Percentiles rank a stretch among this genome's conserved stretches.
Evolutionary conservation across 1,140 invertebrate genomes (phyloP).

Genomic region (Neodiprion pinetum): DNA sequence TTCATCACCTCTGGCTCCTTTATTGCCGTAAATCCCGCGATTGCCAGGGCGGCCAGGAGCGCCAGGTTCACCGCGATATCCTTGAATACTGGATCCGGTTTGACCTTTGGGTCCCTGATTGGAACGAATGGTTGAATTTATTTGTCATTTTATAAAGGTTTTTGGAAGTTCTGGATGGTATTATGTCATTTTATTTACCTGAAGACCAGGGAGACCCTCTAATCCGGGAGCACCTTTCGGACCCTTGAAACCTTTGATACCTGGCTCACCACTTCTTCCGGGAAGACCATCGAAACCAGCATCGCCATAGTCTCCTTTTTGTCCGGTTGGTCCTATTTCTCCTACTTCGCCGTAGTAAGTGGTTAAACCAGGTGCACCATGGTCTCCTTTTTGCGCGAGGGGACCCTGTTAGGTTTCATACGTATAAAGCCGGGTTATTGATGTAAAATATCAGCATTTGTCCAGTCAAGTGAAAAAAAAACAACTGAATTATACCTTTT

Average conservation of each 20-base stretch:
- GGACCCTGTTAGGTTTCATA: conserved; percentile 38
- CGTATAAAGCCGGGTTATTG: not conserved
- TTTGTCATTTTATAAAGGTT: conserved; percentile 12
- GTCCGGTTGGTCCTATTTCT: conserved; percentile 42
- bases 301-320: conserved; percentile 52
- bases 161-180: not conserved
- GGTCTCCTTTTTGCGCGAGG: conserved; percentile 56
- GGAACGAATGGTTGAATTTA: conserved; percentile 2
- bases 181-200: conserved; percentile 34
- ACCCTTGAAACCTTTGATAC: conserved; percentile 63
- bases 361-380: conserved; percentile 56
- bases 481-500: no score
- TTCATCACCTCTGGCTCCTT: conserved; percentile 57
- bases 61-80: conserved; percentile 57
- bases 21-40: conserved; percentile 57
- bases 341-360: conserved; percentile 55
- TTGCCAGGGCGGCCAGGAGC: conserved; percentile 57
- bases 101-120: conserved; percentile 52
- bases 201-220: conserved; percentile 45
- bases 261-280: conserved; percentile 59
- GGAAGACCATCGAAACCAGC: conserved; percentile 50
- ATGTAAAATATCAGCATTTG: no score
- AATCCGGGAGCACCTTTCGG: conserved; percentile 59
- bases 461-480: no score
- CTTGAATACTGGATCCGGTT: conserved; percentile 56